Evolutionary conservation across 2,113 vertebrate genomes (phyloP), one percentile per base, ranked within the genome.

Genomic region (Oryctolagus cuniculus): DNA sequence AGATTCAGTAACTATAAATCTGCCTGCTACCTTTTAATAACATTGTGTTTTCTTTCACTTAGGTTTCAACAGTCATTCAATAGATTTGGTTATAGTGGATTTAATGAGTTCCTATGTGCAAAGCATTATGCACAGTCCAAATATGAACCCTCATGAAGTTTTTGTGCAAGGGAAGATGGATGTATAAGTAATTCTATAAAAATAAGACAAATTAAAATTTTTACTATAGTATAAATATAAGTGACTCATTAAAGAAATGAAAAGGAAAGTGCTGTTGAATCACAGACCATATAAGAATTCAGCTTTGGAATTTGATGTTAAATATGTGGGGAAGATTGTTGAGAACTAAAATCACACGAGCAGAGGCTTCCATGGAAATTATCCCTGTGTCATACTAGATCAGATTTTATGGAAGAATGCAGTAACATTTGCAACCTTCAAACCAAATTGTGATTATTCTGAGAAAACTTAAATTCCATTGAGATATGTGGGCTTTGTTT

Each of bases 161-260:
- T 53, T 81, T 90, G 51, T 87, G 5, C 67, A 79, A 83, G 61
- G 31, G 31, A 90, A 91, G 25, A 79, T 73, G n/a, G 5, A 69
- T 49, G 34, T 66, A 5, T 72, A 29, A 79, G 13, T 72, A 75
- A 89, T 12, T 67, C 72, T 38, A 2, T 73, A 89, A 91, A 58
- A 90, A 94, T 86, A 79, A 92, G 25, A 67, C 17, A 84, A 77
- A 67, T 44, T 69, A 79, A 91, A 44, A 69, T 22, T 89, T 89
- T 17, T 86, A 82, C 22, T 79, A 21, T 36, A 69, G 7, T 61
- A 69, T 90, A 79, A 58, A 74, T 75, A 36, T 61, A 77, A 34
- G 21, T 34, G 66, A 61, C 64, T 63, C 44, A 90, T 31, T 81
- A 21, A 64, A 38, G 29, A 93, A 77, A 55, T 21, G 22, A 51